A percentile compares a stretch with the other conserved stretches of the same genome.
Evolutionary conservation across 2,797 vertebrate genomes (phyloP).

Genomic region (Aldrovandia affinis): DNA sequence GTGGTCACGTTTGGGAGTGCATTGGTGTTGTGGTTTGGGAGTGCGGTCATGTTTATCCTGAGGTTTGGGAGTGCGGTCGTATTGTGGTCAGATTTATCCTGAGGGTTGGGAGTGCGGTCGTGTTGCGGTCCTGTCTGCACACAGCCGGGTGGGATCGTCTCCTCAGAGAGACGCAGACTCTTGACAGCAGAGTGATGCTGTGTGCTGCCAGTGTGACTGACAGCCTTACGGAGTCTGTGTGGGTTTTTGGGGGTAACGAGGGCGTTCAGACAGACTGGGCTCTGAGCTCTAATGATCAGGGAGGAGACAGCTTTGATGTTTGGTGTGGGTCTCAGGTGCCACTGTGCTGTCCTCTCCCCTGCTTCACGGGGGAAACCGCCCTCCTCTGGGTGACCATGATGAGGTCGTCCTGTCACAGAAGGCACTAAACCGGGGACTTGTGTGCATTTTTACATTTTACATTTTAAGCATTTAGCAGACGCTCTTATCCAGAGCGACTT

Average conservation of each 20-base stretch:
- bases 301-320: conserved; percentile 72
- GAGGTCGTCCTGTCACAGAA: not conserved
- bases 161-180: not conserved
- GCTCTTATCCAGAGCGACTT: too few species aligned
- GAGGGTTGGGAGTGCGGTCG: not conserved
- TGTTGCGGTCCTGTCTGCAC: not conserved
- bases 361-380: not conserved
- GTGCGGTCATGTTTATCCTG: not conserved
- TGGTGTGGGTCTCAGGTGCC: conserved; percentile 65
- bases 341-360: conserved; percentile 25
- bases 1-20: too few species aligned
- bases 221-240: conserved; percentile 14
- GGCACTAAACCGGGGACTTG: not conserved
- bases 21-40: too few species aligned
- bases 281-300: conserved; percentile 56
- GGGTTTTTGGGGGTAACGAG: not conserved
- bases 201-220: not conserved
- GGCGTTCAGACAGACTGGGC: not conserved
- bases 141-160: not conserved
- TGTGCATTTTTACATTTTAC: too few species aligned
- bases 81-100: not conserved
- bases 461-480: too few species aligned
- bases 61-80: not conserved
- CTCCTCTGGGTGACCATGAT: not conserved
- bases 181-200: not conserved